phyloP scores from a whole-genome alignment of 2,888 invertebrate genomes.

The Opisthograptis luteolata region DNA sequence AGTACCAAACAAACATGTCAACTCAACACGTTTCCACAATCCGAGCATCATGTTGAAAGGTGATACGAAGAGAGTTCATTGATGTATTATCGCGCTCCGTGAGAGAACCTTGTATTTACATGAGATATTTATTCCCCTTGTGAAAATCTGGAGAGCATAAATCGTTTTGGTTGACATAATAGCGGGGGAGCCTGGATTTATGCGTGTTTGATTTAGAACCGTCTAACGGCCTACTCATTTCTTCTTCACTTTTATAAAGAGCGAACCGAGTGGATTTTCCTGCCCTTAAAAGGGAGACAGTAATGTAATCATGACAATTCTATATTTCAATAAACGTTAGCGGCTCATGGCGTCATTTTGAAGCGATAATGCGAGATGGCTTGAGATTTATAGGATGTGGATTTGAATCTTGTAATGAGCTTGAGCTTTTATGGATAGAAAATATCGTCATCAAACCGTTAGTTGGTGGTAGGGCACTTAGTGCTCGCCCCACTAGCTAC shows the following conservation, averaged over 20 bases:
- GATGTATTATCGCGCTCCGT: slow-evolving; percentile 11
- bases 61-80: slow-evolving; percentile 7
- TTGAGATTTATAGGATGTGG: no score
- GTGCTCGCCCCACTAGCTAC: no score
- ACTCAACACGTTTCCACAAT: slow-evolving; percentile 7
- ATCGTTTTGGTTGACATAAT: slow-evolving; percentile 26
- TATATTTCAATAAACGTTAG: no score
- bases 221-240: slow-evolving; percentile 7
- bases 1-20: slow-evolving; percentile 8
- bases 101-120: slow-evolving; percentile 22
- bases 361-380: no score
- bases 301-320: no score
- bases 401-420: no score
- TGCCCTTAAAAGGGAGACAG: no score
- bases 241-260: background rate
- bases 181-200: slow-evolving; percentile 24
- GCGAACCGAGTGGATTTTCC: background rate
- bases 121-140: slow-evolving; percentile 18
- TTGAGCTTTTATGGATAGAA: no score
- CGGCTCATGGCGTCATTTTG: no score
- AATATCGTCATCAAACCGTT: no score
- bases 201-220: slow-evolving; percentile 25
- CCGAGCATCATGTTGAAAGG: slow-evolving; percentile 4
- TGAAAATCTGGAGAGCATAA: slow-evolving; percentile 26
- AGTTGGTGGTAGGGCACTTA: no score